phyloP scores from a whole-genome alignment of 64 coral and sea anemone genomes.

The Platygyra sinensis region DNA sequence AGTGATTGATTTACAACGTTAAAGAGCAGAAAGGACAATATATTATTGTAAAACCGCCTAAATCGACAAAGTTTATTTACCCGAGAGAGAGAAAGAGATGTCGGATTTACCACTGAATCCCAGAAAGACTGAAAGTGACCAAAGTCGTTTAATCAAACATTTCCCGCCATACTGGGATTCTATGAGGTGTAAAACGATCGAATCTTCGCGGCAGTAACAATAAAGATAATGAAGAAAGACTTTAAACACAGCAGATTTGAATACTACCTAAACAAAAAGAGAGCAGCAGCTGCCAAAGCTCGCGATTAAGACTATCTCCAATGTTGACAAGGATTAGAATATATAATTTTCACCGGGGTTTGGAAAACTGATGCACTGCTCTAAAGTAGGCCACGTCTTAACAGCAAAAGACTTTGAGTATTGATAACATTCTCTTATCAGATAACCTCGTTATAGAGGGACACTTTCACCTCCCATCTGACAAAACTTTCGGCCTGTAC shows the following conservation, averaged over 20 bases:
- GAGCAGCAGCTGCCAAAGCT: slow-evolving; percentile 2
- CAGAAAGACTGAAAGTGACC: neutral
- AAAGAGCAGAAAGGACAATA: neutral
- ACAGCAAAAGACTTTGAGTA: neutral
- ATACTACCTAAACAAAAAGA: slow-evolving; percentile 43
- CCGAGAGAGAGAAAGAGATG: neutral
- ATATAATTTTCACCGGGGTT: slow-evolving; percentile 8
- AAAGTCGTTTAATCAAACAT: slow-evolving; percentile 10
- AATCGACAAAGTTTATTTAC: slow-evolving; percentile 14
- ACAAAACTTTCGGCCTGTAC: neutral
- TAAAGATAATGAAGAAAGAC: slow-evolving; percentile 20
- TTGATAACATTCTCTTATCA: neutral
- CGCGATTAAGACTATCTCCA: neutral
- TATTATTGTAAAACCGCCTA: neutral
- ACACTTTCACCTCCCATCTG: neutral
- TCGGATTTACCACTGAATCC: neutral
- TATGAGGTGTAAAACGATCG: neutral
- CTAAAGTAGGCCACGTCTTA: neutral
- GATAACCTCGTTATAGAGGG: neutral
- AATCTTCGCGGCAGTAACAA: neutral
- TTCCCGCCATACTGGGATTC: neutral
- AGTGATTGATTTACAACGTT: slow-evolving; percentile 2
- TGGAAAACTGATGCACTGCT: neutral
- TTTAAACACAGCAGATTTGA: slow-evolving; percentile 42
- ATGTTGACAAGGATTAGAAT: slow-evolving; percentile 13